Base-by-base conservation (phyloP, 2,888 invertebrate genomes). In the Flexamia atlantica region DNA sequence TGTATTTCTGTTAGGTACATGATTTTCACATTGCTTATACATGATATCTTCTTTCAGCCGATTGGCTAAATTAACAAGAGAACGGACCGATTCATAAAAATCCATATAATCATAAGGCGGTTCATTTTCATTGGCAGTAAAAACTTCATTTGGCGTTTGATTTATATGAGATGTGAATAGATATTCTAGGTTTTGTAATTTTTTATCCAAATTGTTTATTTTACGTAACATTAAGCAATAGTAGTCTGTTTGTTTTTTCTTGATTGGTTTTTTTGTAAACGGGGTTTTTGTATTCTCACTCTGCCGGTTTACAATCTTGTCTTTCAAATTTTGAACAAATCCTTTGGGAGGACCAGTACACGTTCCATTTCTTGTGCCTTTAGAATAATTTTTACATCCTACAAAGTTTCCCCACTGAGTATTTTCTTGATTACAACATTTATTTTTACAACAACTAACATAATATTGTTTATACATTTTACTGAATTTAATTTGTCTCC, bases 171-270 rank as follows among this genome's bases (percentile, higher is more conserved):
- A 76, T 17, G 17, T 23, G 46, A 46, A 76, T 20, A 76, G 17
- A 46, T 76, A 7, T 46, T 76, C 74, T 4, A 76, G 17, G 46
- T 76, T 76, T 46, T 76, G 74, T 46, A 76, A 28, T 23, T 76
- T 76, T 46, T 46, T 76, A n/a, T 76, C 74, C 12, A 76, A 46
- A 9, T 36, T 76, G 23, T 76, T 76, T 1, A 76, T 76, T 46
- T 76, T 76, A 28, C 74, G 42, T 20, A 76, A 46, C 74, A 76
- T 46, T 9, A 76, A 14, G 28, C 74, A 76, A n/a, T 76, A 46
- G 74, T 76, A 76, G 14, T 76, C 74, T 23, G 46, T 76, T 50
- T 76, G 42, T 76, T 46, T 76, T 17, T 46, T 76, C 46, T 50
- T 76, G 17, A 20, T 14, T 28, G 46, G 46, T 40, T 42, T 72